Conservation (phyloP, 2,888 invertebrate species). For the Tenthredo distinguenda region DNA sequence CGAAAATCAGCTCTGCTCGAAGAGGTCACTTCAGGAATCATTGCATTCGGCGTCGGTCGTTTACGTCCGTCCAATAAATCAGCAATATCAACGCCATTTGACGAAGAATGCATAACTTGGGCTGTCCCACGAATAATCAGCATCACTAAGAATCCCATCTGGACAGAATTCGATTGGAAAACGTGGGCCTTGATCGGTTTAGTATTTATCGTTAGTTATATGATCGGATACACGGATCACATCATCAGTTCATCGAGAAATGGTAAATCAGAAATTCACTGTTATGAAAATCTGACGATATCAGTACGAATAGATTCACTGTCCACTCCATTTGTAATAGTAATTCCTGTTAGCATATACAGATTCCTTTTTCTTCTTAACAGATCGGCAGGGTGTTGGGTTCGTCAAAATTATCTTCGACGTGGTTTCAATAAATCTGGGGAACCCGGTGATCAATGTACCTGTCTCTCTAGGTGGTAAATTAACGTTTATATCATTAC, state of each 20-base stretch:
- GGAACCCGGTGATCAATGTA: neutral
- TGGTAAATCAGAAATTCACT: neutral
- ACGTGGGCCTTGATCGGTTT: neutral
- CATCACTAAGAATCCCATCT: neutral
- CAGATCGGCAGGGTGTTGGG: neutral
- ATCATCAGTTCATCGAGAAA: neutral
- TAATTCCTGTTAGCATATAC: no score
- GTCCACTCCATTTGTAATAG: no score
- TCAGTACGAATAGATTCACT: no score
- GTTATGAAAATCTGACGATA: no score
- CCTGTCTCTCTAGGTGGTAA: slow-evolving; percentile 1
- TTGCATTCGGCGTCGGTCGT: neutral
- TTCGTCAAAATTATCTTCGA: neutral
- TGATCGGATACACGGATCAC: neutral
- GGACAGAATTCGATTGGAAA: slow-evolving; percentile 6
- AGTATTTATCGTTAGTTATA: neutral
- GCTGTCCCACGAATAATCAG: neutral
- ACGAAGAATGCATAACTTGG: neutral
- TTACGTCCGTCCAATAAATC: neutral
- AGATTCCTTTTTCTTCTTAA: no score
- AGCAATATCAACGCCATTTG: neutral
- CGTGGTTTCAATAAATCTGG: neutral
- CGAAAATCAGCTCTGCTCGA: no score
- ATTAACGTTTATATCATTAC: neutral
- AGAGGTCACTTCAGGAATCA: neutral